Conservation (phyloP, 2,113 vertebrate species). For the Zingel zingel region DNA sequence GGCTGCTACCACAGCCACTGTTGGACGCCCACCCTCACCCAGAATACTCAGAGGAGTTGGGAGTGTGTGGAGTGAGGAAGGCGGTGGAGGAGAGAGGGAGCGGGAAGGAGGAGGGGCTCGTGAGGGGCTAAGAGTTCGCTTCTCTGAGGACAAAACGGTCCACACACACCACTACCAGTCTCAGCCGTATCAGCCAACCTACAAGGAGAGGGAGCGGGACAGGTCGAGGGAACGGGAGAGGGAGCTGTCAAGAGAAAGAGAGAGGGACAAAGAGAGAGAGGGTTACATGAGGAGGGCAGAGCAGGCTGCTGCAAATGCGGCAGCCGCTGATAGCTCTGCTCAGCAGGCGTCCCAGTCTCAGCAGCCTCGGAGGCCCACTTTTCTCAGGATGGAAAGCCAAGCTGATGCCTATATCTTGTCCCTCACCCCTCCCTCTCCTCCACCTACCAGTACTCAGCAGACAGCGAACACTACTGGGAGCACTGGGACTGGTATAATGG, state of each 20-base stretch:
- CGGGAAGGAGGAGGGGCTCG: constrained; percentile 80
- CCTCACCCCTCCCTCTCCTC: constrained; percentile 83
- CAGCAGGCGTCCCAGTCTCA: constrained; percentile 73
- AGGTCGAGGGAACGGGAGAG: constrained; percentile 76
- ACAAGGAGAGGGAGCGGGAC: constrained; percentile 73
- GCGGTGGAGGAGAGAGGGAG: constrained; percentile 77
- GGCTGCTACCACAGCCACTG: constrained; percentile 82
- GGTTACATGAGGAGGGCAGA: constrained; percentile 78
- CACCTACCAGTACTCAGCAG: constrained; percentile 62
- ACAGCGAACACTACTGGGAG: constrained; percentile 53
- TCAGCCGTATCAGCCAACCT: constrained; percentile 78
- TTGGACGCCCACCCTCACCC: constrained; percentile 82
- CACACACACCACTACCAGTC: constrained; percentile 86
- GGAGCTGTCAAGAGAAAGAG: constrained; percentile 72
- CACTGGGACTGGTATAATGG: constrained; percentile 85
- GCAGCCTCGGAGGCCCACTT: constrained; percentile 76
- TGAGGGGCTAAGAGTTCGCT: constrained; percentile 88
- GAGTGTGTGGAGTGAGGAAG: constrained; percentile 77
- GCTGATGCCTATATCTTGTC: constrained; percentile 82
- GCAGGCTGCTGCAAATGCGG: constrained; percentile 55
- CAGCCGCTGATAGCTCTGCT: constrained; percentile 56
- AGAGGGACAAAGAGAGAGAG: constrained; percentile 78
- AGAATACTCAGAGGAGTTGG: constrained; percentile 79
- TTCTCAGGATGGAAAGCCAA: constrained; percentile 85
- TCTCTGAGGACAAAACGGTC: constrained; percentile 85